Conservation (phyloP, 2,113 vertebrate species). For the Recurvirostra avosetta region DNA sequence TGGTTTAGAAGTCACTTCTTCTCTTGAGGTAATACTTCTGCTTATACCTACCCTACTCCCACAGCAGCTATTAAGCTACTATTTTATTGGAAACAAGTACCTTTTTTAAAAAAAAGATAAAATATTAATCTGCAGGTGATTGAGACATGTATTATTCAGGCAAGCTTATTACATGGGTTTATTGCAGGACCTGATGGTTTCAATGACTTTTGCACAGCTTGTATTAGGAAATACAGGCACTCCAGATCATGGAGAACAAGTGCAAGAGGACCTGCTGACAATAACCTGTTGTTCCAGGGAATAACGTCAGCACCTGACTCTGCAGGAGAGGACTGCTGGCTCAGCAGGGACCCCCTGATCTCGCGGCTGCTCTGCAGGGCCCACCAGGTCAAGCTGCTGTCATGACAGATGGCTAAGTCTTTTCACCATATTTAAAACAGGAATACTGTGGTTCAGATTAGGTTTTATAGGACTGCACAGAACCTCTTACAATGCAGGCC, state of each 20-base stretch:
- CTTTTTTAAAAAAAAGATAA: neutral
- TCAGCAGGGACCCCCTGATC: neutral
- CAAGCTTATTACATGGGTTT: neutral
- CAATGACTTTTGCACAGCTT: neutral
- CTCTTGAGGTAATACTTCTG: neutral
- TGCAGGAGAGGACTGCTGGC: neutral
- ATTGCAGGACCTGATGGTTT: neutral
- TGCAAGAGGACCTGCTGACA: neutral
- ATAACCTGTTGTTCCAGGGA: neutral
- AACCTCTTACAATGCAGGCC: neutral
- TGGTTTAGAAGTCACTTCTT: neutral
- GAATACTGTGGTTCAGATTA: neutral
- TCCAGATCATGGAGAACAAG: neutral
- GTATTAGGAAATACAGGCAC: neutral
- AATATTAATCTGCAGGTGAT: neutral
- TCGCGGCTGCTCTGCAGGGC: neutral
- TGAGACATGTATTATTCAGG: neutral
- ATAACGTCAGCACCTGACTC: neutral
- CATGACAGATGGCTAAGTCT: neutral
- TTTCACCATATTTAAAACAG: neutral
- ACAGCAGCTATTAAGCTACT: neutral
- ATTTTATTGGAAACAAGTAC: neutral
- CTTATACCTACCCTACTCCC: neutral
- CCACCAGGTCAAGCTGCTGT: neutral
- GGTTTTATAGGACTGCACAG: neutral